phyloP scores from a whole-genome alignment of 2,113 vertebrate genomes.

The Proterorhinus semilunaris region DNA sequence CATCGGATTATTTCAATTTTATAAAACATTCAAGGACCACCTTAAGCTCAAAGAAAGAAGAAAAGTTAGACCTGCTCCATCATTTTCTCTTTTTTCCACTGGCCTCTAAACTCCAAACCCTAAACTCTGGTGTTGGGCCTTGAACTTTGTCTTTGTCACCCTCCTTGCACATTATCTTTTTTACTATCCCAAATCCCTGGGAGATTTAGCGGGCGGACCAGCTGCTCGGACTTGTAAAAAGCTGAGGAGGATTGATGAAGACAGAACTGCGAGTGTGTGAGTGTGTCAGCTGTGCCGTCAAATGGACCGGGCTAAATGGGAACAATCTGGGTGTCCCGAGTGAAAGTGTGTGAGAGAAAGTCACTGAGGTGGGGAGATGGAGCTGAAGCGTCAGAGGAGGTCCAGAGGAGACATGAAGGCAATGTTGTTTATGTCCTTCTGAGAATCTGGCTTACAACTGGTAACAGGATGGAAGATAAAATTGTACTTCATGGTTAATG shows the following conservation, averaged over 20 bases:
- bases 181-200: conserved; percentile 63
- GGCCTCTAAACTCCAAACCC: conserved; percentile 5
- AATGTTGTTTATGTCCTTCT: neutral
- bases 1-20: too few species aligned
- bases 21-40: neutral
- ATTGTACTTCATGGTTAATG: neutral
- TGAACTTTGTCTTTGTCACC: conserved; percentile 68
- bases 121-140: conserved; percentile 40
- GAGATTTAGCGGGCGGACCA: conserved; percentile 66
- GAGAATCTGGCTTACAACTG: neutral
- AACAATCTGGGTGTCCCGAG: conserved; percentile 70
- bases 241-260: conserved; percentile 51
- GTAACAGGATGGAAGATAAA: neutral
- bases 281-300: conserved; percentile 37
- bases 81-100: conserved; percentile 20
- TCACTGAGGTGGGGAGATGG: conserved; percentile 42
- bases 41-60: conserved; percentile 1
- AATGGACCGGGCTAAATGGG: conserved; percentile 59
- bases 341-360: conserved; percentile 25
- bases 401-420: conserved; percentile 50
- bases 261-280: conserved; percentile 29
- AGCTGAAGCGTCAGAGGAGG: conserved; percentile 64
- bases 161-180: conserved; percentile 69
- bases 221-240: conserved; percentile 75
- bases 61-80: conserved; percentile 10